A percentile compares a stretch with the other conserved stretches of the same genome.
These are phyloP conservation scores for Callyntrura guangdongensis DNA, from an alignment of 2,888 invertebrate species.

Conservation along the genomic window DNA sequence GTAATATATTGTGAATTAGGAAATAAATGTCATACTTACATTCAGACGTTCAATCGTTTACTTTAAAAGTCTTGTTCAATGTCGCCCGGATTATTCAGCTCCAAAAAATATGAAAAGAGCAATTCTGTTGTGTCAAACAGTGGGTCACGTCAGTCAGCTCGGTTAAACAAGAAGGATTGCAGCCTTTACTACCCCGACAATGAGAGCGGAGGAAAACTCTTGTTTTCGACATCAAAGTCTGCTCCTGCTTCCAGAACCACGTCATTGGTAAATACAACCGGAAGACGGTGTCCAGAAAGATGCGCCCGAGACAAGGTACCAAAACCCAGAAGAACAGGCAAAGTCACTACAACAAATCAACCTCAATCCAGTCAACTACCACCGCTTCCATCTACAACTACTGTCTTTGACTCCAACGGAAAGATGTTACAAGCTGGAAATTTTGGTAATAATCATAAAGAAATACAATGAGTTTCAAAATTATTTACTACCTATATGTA, in stretches of 20 bases:
- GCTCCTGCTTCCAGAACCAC: constrained; percentile 21
- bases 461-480: no score
- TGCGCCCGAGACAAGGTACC: background rate
- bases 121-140: background rate
- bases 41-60: background rate
- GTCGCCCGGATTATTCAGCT: background rate
- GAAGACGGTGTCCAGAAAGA: background rate
- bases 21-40: no score
- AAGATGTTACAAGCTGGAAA: background rate
- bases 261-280: constrained; percentile 8
- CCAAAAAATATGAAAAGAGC: background rate
- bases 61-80: background rate
- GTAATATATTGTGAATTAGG: no score
- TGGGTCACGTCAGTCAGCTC: background rate
- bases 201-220: background rate
- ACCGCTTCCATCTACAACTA: constrained; percentile 37
- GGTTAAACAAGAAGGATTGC: background rate
- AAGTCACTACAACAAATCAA: background rate
- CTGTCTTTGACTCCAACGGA: constrained; percentile 46
- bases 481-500: no score
- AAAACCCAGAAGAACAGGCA: background rate
- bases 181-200: constrained; percentile 9
- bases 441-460: background rate
- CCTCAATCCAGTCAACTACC: background rate
- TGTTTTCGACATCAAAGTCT: constrained; percentile 2